Percentiles rank a stretch among this genome's conserved stretches.
Evolutionary conservation across 2,113 vertebrate species (phyloP).

Genomic region (Melierax canorus): DNA sequence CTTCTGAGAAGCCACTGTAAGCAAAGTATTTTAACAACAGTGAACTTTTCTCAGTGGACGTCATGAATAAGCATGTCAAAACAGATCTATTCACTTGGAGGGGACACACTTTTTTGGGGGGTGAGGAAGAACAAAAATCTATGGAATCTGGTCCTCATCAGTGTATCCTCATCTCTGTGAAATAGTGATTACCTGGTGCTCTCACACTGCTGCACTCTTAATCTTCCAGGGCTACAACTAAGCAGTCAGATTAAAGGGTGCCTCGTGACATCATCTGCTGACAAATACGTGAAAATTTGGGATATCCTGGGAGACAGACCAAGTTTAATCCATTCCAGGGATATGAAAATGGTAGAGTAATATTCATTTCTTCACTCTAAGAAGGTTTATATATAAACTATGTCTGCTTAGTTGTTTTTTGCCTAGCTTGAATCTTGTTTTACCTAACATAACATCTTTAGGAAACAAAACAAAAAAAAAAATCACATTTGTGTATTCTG

Average conservation of each 20-base stretch:
- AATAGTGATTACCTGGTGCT: background rate
- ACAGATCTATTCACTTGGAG: background rate
- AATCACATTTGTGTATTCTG: background rate
- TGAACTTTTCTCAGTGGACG: background rate
- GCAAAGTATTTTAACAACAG: background rate
- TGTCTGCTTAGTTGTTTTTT: background rate
- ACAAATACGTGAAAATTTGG: conserved; percentile 95
- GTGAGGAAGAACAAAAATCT: background rate
- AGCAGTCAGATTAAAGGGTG: conserved; percentile 96
- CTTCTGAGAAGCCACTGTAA: background rate
- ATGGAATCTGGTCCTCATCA: background rate
- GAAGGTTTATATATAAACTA: background rate
- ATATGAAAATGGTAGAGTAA: conserved; percentile 94
- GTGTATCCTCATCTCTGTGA: background rate
- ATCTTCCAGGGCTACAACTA: conserved; percentile 83
- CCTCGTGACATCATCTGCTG: conserved; percentile 90
- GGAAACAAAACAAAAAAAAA: background rate
- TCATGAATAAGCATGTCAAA: background rate
- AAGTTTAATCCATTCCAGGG: conserved; percentile 87
- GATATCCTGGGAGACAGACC: conserved; percentile 92
- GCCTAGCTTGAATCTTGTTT: background rate
- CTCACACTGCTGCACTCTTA: background rate
- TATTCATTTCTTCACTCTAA: background rate
- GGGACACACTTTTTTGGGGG: background rate
- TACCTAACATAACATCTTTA: background rate